These are phyloP conservation scores for Calephelis virginiensis DNA, from an alignment of 1,140 invertebrate genomes.

Conservation along the genomic window DNA sequence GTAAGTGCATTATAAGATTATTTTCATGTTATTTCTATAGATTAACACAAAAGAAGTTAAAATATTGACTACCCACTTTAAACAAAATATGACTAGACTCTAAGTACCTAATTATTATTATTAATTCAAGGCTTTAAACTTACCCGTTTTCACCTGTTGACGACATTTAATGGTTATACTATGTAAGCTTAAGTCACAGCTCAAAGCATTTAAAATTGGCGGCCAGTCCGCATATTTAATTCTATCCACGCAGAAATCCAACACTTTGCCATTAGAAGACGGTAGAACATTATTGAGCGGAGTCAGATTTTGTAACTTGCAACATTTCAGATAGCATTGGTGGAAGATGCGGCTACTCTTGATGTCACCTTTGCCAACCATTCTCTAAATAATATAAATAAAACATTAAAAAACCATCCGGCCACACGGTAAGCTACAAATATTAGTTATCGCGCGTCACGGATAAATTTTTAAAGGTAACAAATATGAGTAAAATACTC, in stretches of 20 bases:
- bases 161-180: conserved; percentile 77
- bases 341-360: conserved; percentile 71
- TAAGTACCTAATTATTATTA: no score
- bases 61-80: no score
- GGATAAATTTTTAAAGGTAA: conserved; percentile 32
- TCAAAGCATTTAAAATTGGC: conserved; percentile 83
- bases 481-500: conserved; percentile 47
- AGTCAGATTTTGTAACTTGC: conserved; percentile 70
- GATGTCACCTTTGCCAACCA: conserved; percentile 68
- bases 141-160: conserved; percentile 69
- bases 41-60: no score
- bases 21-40: no score
- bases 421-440: conserved; percentile 14
- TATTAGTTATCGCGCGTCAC: conserved; percentile 24
- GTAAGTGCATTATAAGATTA: no score
- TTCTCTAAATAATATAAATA: conserved; percentile 42
- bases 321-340: conserved; percentile 74
- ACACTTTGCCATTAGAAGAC: conserved; percentile 60
- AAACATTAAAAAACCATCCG: conserved; percentile 46
- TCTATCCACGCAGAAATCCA: conserved; percentile 84
- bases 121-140: conserved; percentile 18
- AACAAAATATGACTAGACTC: no score
- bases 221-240: conserved; percentile 84
- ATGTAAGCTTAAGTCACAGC: conserved; percentile 81
- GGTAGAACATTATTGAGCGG: conserved; percentile 62